These are phyloP conservation scores for Drosophila leonis DNA, from an alignment of 2,888 invertebrate species.

Conservation along the genomic window DNA sequence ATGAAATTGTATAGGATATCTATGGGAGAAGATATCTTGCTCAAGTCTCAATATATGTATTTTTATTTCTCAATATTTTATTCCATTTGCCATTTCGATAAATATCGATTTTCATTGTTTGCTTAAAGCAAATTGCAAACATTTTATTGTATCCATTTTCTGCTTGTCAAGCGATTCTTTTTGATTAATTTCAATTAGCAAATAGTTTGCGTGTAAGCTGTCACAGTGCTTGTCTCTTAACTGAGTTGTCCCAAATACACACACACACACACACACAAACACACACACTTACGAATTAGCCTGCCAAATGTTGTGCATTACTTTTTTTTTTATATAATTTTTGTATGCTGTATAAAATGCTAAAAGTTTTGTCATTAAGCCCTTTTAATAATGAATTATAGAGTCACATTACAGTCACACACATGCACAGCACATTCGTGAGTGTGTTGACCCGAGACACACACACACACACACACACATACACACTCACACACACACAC, in stretches of 20 bases:
- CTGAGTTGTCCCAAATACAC: constrained; percentile 1
- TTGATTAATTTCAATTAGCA: constrained; percentile 15
- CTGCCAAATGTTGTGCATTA: constrained; percentile 28
- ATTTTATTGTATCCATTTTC: neutral
- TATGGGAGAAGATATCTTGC: too few species aligned
- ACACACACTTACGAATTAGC: neutral
- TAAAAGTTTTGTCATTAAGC: constrained; percentile 77
- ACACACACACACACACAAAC: neutral
- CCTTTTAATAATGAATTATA: constrained; percentile 77
- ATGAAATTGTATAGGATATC: neutral
- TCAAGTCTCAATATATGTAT: neutral
- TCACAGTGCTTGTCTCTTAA: neutral
- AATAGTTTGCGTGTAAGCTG: constrained; percentile 2
- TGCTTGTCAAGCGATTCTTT: neutral
- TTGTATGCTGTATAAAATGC: constrained; percentile 48
- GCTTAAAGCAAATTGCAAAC: neutral
- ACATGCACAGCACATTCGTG: constrained; percentile 19
- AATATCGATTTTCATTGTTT: neutral
- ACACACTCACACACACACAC: too few species aligned
- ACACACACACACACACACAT: constrained; percentile 28
- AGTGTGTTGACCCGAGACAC: constrained; percentile 50
- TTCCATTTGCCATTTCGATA: neutral
- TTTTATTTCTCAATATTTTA: neutral
- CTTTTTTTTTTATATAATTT: constrained; percentile 16
- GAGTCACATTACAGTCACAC: constrained; percentile 45